Conservation (phyloP, 2,888 invertebrate genomes). For the Pseudococcus longispinus region DNA sequence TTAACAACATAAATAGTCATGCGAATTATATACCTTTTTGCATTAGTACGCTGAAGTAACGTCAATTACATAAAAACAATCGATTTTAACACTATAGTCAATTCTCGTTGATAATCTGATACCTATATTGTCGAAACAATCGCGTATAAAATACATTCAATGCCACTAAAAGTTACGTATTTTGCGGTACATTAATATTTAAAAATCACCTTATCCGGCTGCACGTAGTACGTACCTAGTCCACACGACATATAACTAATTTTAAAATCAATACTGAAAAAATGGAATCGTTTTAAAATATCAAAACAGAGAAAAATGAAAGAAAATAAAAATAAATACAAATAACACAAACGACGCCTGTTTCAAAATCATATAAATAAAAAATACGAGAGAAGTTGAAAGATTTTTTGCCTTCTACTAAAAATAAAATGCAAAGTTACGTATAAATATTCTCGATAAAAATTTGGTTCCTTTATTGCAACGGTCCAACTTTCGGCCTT, state of each 20-base stretch:
- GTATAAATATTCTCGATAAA: background rate
- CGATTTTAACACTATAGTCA: background rate
- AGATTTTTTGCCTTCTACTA: background rate
- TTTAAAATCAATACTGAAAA: slow-evolving; percentile 40
- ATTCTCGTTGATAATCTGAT: background rate
- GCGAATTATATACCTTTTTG: background rate
- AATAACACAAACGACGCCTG: background rate
- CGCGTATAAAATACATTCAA: background rate
- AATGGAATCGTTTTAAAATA: slow-evolving; percentile 31
- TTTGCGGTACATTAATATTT: background rate
- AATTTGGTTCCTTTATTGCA: slow-evolving; percentile 17
- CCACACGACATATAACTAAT: background rate
- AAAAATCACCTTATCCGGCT: background rate
- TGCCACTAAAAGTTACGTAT: background rate
- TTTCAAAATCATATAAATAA: slow-evolving; percentile 27
- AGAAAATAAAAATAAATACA: background rate
- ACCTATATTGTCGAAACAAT: background rate
- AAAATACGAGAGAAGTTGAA: slow-evolving; percentile 12
- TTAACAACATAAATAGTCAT: slow-evolving; percentile 1
- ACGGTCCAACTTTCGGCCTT: slow-evolving; percentile 12
- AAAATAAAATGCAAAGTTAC: slow-evolving; percentile 15
- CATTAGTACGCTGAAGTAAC: background rate
- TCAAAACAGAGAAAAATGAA: background rate
- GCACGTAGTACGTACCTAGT: background rate
- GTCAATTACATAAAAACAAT: background rate